Evolutionary conservation across 2,888 invertebrate genomes (phyloP).

Genomic region (Phaedon cochleariae): DNA sequence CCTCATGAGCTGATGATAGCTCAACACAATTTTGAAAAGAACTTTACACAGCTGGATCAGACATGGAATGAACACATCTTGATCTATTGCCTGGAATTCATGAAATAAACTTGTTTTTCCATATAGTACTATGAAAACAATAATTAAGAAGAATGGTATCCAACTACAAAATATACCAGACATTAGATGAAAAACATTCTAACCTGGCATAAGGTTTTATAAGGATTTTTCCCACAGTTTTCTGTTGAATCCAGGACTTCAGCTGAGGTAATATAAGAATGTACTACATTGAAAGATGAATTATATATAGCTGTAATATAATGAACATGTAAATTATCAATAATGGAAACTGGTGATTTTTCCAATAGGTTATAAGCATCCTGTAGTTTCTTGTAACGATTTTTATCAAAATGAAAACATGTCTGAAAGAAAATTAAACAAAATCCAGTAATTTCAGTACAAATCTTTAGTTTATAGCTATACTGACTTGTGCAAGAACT

Average conservation of each 20-base stretch:
- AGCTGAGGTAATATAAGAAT: slow-evolving; percentile 62
- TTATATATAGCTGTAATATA: slow-evolving; percentile 92
- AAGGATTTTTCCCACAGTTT: slow-evolving; percentile 73
- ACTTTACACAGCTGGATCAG: slow-evolving; percentile 87
- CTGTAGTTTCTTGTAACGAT: slow-evolving; percentile 83
- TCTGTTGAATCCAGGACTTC: slow-evolving; percentile 55
- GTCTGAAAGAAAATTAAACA: slow-evolving; percentile 58
- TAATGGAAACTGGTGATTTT: slow-evolving; percentile 89
- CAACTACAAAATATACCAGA: too few species aligned
- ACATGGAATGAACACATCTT: slow-evolving; percentile 75
- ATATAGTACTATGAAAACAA: too few species aligned
- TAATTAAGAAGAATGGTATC: too few species aligned
- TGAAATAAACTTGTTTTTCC: too few species aligned
- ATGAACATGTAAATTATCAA: slow-evolving; percentile 93
- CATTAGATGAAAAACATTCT: too few species aligned
- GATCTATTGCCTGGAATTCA: slow-evolving; percentile 63
- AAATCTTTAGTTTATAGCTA: background rate
- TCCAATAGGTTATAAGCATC: slow-evolving; percentile 89
- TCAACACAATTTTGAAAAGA: slow-evolving; percentile 81
- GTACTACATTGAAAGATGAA: slow-evolving; percentile 70
- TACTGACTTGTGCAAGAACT: slow-evolving; percentile 77
- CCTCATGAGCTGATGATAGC: slow-evolving; percentile 78
- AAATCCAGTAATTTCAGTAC: background rate
- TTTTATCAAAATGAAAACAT: slow-evolving; percentile 78
- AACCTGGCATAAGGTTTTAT: slow-evolving; percentile 81